Evolutionary conservation across 2,888 invertebrate species (phyloP), one percentile per base, ranked within the genome.

Genomic region (Ceriagrion tenellum): DNA sequence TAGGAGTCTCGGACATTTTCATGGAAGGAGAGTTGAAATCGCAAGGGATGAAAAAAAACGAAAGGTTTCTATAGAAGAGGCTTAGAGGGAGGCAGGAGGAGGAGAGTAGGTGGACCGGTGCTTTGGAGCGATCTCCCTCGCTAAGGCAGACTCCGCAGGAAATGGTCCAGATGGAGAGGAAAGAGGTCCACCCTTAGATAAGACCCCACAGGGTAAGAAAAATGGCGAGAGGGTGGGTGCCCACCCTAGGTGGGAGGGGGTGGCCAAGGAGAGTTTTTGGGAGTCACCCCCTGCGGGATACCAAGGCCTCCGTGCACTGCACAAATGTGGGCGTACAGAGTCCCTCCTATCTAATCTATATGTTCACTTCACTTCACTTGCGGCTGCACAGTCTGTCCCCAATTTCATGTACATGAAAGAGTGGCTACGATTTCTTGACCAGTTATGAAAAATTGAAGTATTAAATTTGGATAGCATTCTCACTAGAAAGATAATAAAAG

Each of bases 131-230:
- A 81, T 20, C 30, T 30, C 26, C 59, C 56, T 91, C 91, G 59
- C 30, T 35, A 91, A 35, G 91, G 59, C 63, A 35, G 63, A 91
- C 63, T 26, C 56, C 30, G 91, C 35, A 69, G 91, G 91, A 91
- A 91, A 91, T 91, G 91, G 63, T 55, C 18, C 91, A 63, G 91
- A 91, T 91, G 40, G 63, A 26, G 91, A 91, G 91, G 63, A 91
- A 69, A 63, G 91, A 55, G 91, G 63, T 63, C 59, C 59, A n/a
- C 74, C 69, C 10, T 56, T 12, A 91, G 91, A 91, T 91, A 91
- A 91, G 91, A 40, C 63, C n/a, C 91, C 59, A 35, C 16, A 40
- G 91, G 59, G 18, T 59, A 91, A 91, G 90, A 91, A 63, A 91
- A 91, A 91, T 91, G 35, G 30, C 40, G 35, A 26, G 8, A 47